A percentile compares a stretch with the other conserved stretches of the same genome.
These are phyloP conservation scores for Chrysotoxum bicinctum DNA, from an alignment of 2,888 invertebrate genomes.

Conservation along the genomic window DNA sequence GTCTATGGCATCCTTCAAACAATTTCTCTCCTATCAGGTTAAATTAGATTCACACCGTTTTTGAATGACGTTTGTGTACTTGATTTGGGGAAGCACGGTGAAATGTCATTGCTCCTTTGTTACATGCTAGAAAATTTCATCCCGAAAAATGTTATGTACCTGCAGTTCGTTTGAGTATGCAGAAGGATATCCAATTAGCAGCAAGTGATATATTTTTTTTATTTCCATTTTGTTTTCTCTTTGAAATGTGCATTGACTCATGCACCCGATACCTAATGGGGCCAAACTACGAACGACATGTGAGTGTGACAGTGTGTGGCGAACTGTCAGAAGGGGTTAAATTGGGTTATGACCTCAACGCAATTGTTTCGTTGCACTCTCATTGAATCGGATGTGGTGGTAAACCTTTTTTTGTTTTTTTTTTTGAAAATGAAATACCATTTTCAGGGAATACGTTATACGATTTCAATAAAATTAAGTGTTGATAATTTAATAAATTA, in stretches of 20 bases:
- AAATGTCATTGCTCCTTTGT: conserved; percentile 68
- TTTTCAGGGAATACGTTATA: not conserved
- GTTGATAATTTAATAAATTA: conserved; percentile 7
- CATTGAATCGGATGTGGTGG: not conserved
- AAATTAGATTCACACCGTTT: conserved; percentile 69
- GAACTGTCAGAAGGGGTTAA: conserved; percentile 44
- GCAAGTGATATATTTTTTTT: conserved; percentile 31
- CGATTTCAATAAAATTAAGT: not conserved
- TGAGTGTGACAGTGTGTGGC: conserved; percentile 14
- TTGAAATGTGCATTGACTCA: conserved; percentile 12
- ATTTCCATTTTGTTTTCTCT: not conserved
- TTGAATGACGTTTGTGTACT: not conserved
- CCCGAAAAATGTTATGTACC: not conserved
- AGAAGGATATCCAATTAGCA: conserved; percentile 66
- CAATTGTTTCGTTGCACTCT: conserved; percentile 3
- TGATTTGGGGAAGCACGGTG: not conserved
- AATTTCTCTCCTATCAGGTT: conserved; percentile 47
- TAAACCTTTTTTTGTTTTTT: not conserved
- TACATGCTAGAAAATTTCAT: conserved; percentile 19
- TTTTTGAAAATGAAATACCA: not conserved
- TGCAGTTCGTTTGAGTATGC: conserved; percentile 12
- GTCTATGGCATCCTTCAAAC: conserved; percentile 35
- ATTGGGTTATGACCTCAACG: conserved; percentile 64
- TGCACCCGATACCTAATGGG: conserved; percentile 25
- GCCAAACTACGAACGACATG: conserved; percentile 27